These are phyloP conservation scores for Escarpia spicata DNA, from an alignment of 2,888 invertebrate species.

Conservation along the genomic window DNA sequence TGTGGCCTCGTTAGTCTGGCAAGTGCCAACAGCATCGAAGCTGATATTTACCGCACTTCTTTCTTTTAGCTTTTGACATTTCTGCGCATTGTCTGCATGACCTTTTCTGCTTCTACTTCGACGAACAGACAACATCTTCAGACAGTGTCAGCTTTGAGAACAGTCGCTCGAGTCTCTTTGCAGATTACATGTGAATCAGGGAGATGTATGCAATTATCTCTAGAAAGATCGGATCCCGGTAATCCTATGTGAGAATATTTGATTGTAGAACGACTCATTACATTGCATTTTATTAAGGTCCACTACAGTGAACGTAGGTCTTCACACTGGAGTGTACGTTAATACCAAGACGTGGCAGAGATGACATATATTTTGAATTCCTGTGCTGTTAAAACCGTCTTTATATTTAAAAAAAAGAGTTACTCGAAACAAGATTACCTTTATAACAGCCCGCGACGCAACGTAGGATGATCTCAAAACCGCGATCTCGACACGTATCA, in stretches of 20 bases:
- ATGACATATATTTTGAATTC: too few relatives aligned
- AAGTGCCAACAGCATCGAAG: slow-evolving; percentile 61
- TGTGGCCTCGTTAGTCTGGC: slow-evolving; percentile 93
- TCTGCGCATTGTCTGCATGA: neutral
- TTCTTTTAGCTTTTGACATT: neutral
- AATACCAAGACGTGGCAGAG: too few relatives aligned
- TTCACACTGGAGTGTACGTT: too few relatives aligned
- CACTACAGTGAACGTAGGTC: too few relatives aligned
- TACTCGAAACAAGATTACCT: too few relatives aligned
- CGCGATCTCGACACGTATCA: too few relatives aligned
- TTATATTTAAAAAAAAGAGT: too few relatives aligned
- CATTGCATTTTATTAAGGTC: neutral
- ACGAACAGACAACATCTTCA: neutral
- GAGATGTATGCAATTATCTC: neutral
- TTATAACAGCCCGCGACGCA: too few relatives aligned
- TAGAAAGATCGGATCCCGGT: neutral
- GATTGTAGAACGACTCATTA: neutral
- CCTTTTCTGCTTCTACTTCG: neutral
- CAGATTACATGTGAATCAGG: neutral
- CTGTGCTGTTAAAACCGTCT: too few relatives aligned
- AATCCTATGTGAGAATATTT: too few relatives aligned
- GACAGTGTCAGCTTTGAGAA: neutral
- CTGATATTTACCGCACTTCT: too few relatives aligned
- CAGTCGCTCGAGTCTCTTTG: neutral
- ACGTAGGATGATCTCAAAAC: too few relatives aligned